A percentile compares a stretch with the other conserved stretches of the same genome.
These are phyloP conservation scores for Drosophila sp. DNA, from an alignment of 1,140 invertebrate genomes.

Conservation along the genomic window DNA sequence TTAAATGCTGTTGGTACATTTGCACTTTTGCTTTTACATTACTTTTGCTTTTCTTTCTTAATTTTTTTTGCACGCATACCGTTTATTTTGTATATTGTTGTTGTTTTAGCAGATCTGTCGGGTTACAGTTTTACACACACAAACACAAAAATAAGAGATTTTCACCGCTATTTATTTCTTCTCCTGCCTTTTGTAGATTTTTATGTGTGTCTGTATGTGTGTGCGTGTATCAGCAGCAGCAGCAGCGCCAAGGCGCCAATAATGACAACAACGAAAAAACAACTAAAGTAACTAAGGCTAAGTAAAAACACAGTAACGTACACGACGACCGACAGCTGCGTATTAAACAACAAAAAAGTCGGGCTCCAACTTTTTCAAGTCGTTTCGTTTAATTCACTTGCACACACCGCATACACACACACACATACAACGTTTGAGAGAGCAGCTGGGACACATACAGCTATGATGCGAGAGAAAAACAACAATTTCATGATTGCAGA, in stretches of 20 bases:
- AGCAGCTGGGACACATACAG: constrained; percentile 28
- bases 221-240: constrained; percentile 2
- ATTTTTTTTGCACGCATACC: constrained; percentile 65
- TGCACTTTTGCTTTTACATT: constrained; percentile 64
- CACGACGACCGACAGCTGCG: constrained; percentile 69
- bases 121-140: constrained; percentile 25
- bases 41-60: constrained; percentile 35
- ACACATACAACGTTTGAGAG: constrained; percentile 6
- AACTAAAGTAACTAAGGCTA: constrained; percentile 7
- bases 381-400: constrained; percentile 78
- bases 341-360: constrained; percentile 75
- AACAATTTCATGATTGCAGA: constrained; percentile 69
- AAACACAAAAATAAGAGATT: constrained; percentile 32
- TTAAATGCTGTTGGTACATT: constrained; percentile 37
- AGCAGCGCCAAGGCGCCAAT: constrained; percentile 68
- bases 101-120: constrained; percentile 33
- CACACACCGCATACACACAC: constrained; percentile 54
- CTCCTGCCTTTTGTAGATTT: constrained; percentile 16
- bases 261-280: constrained; percentile 23
- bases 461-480: constrained; percentile 14
- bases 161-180: constrained; percentile 63
- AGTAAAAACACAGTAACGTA: constrained; percentile 43
- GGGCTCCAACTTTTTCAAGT: constrained; percentile 77
- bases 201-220: not conserved
- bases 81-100: constrained; percentile 40